Conservation (phyloP, 2,888 invertebrate species). For the Glyphotaelius pellucidus region DNA sequence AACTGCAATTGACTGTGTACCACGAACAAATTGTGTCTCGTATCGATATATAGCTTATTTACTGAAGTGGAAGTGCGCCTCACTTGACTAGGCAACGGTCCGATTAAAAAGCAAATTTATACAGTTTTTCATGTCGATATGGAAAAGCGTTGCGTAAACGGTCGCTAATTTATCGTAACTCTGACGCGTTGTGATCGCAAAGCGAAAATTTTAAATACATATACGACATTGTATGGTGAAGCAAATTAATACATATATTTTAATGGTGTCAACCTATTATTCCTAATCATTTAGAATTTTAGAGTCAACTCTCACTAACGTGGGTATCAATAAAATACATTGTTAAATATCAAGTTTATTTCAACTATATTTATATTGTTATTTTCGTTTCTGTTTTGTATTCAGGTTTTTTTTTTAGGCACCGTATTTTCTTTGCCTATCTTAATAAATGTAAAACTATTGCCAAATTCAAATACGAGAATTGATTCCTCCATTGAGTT, state of each 20-base stretch:
- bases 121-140: neutral
- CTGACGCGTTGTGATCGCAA: neutral
- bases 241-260: neutral
- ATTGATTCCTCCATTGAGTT: too few species aligned
- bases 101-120: neutral
- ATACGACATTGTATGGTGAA: neutral
- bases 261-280: too few species aligned
- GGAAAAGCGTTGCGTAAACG: slow-evolving; percentile 22
- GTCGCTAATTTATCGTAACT: neutral
- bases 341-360: too few species aligned
- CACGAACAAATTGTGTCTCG: slow-evolving; percentile 49
- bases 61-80: neutral
- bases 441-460: too few species aligned
- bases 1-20: neutral
- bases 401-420: too few species aligned
- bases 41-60: slow-evolving; percentile 51
- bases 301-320: too few species aligned
- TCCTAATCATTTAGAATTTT: too few species aligned
- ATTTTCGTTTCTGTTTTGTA: too few species aligned
- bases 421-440: too few species aligned
- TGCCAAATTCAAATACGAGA: too few species aligned
- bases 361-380: too few species aligned
- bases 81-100: slow-evolving; percentile 9
- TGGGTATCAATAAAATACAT: too few species aligned
- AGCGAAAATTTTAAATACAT: neutral